phyloP scores from a whole-genome alignment of 1,140 invertebrate genomes.

The Magallana ariakensis region DNA sequence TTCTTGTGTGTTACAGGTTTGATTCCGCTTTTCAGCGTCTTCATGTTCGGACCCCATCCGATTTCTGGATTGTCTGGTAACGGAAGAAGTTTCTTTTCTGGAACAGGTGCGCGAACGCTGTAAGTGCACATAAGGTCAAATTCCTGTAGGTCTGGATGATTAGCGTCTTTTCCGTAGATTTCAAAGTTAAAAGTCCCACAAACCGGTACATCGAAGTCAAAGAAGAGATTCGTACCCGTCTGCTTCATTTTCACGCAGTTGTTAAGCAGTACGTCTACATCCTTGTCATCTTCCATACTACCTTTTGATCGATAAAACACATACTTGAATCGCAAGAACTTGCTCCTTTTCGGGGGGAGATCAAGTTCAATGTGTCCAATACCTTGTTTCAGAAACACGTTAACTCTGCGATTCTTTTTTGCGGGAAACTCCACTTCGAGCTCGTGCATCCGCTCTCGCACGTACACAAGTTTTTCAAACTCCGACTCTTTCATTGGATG shows the following conservation, averaged over 20 bases:
- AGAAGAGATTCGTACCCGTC: conserved; percentile 25
- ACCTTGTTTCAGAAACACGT: conserved; percentile 52
- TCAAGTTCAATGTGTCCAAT: conserved; percentile 56
- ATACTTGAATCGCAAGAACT: conserved; percentile 52
- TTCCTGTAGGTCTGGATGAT: conserved; percentile 23
- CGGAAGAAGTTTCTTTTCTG: conserved; percentile 42
- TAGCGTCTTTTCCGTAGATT: conserved; percentile 53
- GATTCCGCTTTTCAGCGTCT: conserved; percentile 39
- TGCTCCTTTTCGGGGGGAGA: conserved; percentile 49
- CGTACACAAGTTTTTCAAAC: conserved; percentile 64
- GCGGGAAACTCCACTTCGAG: conserved; percentile 54
- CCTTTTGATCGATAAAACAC: conserved; percentile 34
- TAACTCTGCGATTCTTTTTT: conserved; percentile 46
- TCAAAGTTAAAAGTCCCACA: conserved; percentile 59
- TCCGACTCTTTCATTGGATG: conserved; percentile 51
- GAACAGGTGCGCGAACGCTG: conserved; percentile 31
- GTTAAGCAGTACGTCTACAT: conserved; percentile 39
- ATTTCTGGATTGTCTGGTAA: conserved; percentile 52
- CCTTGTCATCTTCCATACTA: conserved; percentile 30
- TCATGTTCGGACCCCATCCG: conserved; percentile 54
- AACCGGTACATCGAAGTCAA: conserved; percentile 51
- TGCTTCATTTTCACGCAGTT: conserved; percentile 51
- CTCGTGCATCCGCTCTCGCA: conserved; percentile 65
- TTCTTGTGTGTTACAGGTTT: conserved; percentile 51
- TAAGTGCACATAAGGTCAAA: conserved; percentile 55